phyloP scores from a whole-genome alignment of 2,888 invertebrate genomes.

The Dasysyrphus albostriatus region DNA sequence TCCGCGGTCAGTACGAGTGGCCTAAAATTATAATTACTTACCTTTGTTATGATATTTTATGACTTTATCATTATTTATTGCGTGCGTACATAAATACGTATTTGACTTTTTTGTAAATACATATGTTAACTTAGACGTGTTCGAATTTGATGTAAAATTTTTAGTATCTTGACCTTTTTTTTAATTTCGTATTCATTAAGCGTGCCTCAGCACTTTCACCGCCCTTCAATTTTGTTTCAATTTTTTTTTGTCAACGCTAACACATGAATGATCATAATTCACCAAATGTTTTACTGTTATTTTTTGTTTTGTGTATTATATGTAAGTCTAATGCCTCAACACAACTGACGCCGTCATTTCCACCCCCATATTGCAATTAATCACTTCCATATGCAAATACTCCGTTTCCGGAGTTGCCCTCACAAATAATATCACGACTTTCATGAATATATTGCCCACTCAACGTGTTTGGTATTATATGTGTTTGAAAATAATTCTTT shows the following conservation, averaged over 20 bases:
- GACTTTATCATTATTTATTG: no score
- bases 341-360: constrained; percentile 32
- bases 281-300: neutral
- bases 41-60: no score
- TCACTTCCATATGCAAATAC: constrained; percentile 49
- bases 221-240: neutral
- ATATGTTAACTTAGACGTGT: neutral
- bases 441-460: constrained; percentile 26
- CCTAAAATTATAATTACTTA: no score
- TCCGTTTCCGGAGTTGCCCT: constrained; percentile 56
- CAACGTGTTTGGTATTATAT: neutral
- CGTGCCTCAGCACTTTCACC: neutral
- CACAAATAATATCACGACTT: constrained; percentile 3
- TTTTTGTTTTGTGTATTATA: neutral
- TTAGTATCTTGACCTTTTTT: no score
- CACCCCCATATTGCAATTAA: constrained; percentile 51
- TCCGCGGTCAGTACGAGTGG: no score
- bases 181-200: neutral
- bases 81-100: no score
- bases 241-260: neutral
- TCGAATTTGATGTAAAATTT: neutral
- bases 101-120: no score
- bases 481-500: constrained; percentile 37
- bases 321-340: neutral
- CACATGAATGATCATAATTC: constrained; percentile 6